Base-by-base conservation (phyloP, 1,140 invertebrate genomes). In the Hyposmocoma kahamanoa region DNA sequence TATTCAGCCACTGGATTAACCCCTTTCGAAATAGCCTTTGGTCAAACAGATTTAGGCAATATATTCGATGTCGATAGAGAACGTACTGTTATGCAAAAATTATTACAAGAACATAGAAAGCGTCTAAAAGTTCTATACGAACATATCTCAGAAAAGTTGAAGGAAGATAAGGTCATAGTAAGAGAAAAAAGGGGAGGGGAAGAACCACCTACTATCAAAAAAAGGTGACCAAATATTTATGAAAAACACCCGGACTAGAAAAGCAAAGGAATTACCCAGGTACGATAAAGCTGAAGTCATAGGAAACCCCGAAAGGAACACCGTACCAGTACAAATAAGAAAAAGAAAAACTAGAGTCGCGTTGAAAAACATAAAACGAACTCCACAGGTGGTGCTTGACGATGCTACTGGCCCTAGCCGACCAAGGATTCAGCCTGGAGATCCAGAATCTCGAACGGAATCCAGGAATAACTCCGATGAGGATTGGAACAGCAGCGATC, bases 321-420 rank as follows among this genome's bases (percentile, higher is more conserved):
- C 41, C 6, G 45, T 51, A 3, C 24, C 44, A 2, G 30, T 56
- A 24, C 20, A 26, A 34, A 15, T 77, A 87, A 52, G 71, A 76
- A 62, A 32, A 55, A 39, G 75, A 69, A 15, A 68, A 17, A 49
- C 19, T 34, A 42, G 30, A 9, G 30, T 34, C 15, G 30, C 30
- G 15, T 19, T 19, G 6, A 41, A 41, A 34, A 34, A 34, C n/a
- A 34, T 34, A 3, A 34, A 34, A 34, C 30, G 30, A n/a, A 9
- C 30, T 34, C 30, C 4, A 13, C 30, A 34, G 30, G 30, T 34
- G 30, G 30, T 34, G 30, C 2, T 9, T 41, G 30, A 34, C 15
- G n/a, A n/a, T 13, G 30, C 3, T 34, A 3, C 30, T 34, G 30
- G 30, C 30, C 30, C 30, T 6, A 34, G 30, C n/a, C 3, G 4